Base-by-base conservation (phyloP, 2,113 vertebrate genomes). In the Lipophrys pholis region DNA sequence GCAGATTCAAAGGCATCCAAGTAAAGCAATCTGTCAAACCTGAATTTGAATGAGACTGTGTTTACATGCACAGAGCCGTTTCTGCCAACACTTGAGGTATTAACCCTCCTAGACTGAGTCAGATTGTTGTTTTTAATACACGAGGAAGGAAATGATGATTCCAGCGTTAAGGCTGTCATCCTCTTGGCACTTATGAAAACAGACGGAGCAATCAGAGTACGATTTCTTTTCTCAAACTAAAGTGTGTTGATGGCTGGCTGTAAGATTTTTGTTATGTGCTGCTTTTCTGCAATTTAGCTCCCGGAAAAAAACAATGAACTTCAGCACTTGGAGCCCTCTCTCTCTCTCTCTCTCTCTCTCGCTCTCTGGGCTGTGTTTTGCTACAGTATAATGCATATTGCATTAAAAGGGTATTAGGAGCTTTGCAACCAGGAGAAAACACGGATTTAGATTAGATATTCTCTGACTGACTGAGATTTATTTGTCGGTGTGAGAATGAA, bases 331-430 rank as follows among this genome's bases (percentile, higher is more conserved):
- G 38, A 53, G 36, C 50, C 41, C 14, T 65, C 30, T 5, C 56
- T 78, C 14, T 65, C 30, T 5, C 52, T 78, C 30, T 5, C 56
- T 78, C 50, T 45, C 14, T 65, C 30, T 4, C 56, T 78, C 56
- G 63, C 1, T 30, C 55, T 72, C 57, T 71, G 60, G 73, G 72
- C 60, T 35, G 14, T 58, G 50, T 50, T 67, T 54, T 55, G 46
- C 81, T 35, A 68, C 49, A 80, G 14, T 69, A 53, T 38, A 45
- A 66, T 73, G 63, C 64, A 51, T 62, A 41, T 56, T 62, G 50
- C 65, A 69, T 74, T 76, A 58, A n/a, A 30, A 9, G 36, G 57
- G 75, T 73, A 81, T 86, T 81, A 87, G 71, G 17, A 70, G 82
- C 80, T 85, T 84, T 84, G 66, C 38, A 72, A 75, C 58, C 46